These are phyloP conservation scores for Chironomus riparius DNA, from an alignment of 2,888 invertebrate species.

Conservation along the genomic window DNA sequence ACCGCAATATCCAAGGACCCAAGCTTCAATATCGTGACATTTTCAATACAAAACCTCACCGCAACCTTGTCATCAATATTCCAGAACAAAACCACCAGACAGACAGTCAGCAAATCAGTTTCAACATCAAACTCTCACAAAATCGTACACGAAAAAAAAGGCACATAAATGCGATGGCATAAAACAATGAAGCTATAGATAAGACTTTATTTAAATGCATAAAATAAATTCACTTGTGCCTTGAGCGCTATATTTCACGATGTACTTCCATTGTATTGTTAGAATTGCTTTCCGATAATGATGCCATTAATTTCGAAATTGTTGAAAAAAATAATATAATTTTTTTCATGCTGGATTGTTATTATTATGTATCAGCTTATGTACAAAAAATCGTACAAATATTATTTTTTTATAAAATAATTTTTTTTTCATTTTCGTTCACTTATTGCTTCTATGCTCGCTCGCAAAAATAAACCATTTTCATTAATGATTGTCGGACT, in stretches of 20 bases:
- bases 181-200: slow-evolving; percentile 6
- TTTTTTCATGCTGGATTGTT: no score
- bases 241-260: neutral
- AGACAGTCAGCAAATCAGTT: no score
- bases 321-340: no score
- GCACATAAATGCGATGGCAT: neutral
- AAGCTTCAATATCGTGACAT: no score
- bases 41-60: no score
- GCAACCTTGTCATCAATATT: neutral
- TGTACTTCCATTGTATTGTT: neutral
- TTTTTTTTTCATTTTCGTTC: neutral
- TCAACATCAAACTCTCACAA: neutral
- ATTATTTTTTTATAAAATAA: neutral
- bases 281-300: neutral
- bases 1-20: no score
- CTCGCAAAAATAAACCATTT: neutral
- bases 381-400: neutral
- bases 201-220: slow-evolving; percentile 1
- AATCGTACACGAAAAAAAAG: neutral
- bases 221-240: slow-evolving; percentile 10
- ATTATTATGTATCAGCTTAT: no score
- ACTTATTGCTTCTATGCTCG: no score
- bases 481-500: neutral
- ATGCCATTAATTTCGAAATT: neutral
- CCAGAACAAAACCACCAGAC: no score